phyloP scores from a whole-genome alignment of 2,797 vertebrate genomes.

The Propithecus perrieri region DNA sequence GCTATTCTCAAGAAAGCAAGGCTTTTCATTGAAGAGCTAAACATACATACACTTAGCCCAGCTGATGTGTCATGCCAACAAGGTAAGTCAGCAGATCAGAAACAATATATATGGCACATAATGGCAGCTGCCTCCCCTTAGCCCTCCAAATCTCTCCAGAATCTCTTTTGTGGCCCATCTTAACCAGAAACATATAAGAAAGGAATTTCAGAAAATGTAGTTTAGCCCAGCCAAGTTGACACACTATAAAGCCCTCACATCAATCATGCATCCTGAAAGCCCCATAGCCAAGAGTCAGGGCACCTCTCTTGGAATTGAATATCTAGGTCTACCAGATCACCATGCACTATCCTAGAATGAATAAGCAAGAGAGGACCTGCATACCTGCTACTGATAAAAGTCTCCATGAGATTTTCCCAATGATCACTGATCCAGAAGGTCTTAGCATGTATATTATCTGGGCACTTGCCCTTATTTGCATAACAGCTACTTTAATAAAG shows the following conservation, averaged over 20 bases:
- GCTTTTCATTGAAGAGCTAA: neutral
- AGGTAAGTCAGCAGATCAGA: neutral
- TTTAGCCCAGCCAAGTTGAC: neutral
- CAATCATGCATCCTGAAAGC: neutral
- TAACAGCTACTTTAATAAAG: neutral
- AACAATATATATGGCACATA: neutral
- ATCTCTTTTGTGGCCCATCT: neutral
- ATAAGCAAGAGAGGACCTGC: neutral
- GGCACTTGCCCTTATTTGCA: neutral
- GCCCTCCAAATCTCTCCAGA: neutral
- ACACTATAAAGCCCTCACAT: neutral
- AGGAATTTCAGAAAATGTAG: neutral
- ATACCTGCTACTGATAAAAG: neutral
- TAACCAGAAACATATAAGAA: constrained; percentile 23
- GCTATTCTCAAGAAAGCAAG: neutral
- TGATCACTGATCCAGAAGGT: neutral
- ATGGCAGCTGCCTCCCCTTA: neutral
- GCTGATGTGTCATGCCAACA: neutral
- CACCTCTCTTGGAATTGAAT: neutral
- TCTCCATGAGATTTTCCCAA: neutral
- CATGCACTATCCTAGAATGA: neutral
- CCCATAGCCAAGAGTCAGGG: neutral
- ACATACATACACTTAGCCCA: neutral
- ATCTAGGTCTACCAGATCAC: neutral
- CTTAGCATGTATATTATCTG: neutral